A percentile compares a stretch with the other conserved stretches of the same genome.
Evolutionary conservation across 2,888 invertebrate species (phyloP).

Genomic region (Melikaiella ostensackeni): DNA sequence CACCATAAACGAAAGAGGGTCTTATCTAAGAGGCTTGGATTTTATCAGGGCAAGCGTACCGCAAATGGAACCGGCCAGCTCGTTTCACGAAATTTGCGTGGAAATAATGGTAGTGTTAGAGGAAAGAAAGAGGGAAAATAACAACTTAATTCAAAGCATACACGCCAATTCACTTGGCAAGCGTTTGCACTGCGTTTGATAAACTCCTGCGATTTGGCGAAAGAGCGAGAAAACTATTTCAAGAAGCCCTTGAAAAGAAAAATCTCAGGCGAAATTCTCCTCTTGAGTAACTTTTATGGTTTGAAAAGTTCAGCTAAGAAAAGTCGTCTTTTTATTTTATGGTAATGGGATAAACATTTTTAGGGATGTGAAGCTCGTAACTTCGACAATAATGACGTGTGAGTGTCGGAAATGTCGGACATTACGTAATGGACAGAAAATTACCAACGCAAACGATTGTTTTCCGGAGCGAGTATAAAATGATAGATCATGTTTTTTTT

Average conservation of each 20-base stretch:
- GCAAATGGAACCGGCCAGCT: slow-evolving; percentile 1
- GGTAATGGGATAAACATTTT: not conserved
- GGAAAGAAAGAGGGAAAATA: not conserved
- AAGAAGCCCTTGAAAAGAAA: not conserved
- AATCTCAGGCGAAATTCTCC: not conserved
- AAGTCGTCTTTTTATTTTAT: not conserved
- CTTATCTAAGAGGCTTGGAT: slow-evolving; percentile 52
- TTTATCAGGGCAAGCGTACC: slow-evolving; percentile 48
- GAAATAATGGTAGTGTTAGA: not conserved
- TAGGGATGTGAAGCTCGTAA: too few species aligned
- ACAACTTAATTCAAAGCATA: not conserved
- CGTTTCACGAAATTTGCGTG: not conserved
- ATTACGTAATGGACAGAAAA: too few species aligned
- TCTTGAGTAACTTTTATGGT: not conserved
- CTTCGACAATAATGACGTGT: too few species aligned
- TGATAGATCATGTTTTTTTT: too few species aligned
- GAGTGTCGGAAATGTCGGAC: too few species aligned
- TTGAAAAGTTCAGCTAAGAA: not conserved
- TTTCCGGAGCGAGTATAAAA: too few species aligned
- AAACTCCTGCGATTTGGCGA: not conserved
- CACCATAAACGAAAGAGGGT: slow-evolving; percentile 51
- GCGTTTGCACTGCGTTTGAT: not conserved
- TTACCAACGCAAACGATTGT: too few species aligned
- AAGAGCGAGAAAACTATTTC: not conserved
- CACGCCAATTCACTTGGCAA: not conserved